Evolutionary conservation across 2,113 vertebrate species (phyloP), one percentile per base, ranked within the genome.

Genomic region (Stegastes partitus): DNA sequence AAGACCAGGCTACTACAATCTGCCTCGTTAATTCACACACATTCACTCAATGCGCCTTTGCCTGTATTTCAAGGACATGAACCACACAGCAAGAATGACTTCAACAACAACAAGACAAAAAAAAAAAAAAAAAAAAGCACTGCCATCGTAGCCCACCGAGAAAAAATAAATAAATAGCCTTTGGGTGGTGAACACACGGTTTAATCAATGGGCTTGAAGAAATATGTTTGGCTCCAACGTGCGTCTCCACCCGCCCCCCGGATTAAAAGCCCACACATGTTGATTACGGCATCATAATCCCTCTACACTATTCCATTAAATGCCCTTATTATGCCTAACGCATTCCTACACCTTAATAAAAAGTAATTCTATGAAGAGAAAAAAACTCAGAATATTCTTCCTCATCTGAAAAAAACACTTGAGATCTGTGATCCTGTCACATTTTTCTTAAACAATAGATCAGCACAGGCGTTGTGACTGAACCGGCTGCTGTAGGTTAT

Each of bases 41-140:
- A 78, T 83, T 67, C 72, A 74, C 72, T 77, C 73, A 82, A 75
- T 81, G 76, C 88, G 69, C 73, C 88, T 88, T 81, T 88, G 84
- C 81, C 68, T 83, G 62, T 39, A 74, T 89, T 84, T 90, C 85
- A 91, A 91, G 85, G 91, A 88, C 92, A 91, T 79, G 62, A 87
- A 56, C 11, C 78, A 44, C 74, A 82, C 57, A 39, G 82, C 85
- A 84, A 79, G 67, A 61, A 50, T 19, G 67, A 47, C 68, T 73
- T 55, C 58, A 78, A 63, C 0, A 63, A 54, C 7, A 63, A 44
- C 0, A 71, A 54, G 3, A 54, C 31, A 5, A 74, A 68, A 15
- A 71, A 39, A 5, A 74, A 68, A 15, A 71, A 47, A 62, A 37
- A 5, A 80, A 59, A 22, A 80, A 55, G 23, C 66, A 45, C 18